Evolutionary conservation across 2,113 vertebrate species (phyloP), one percentile per base, ranked within the genome.

Genomic region (Psilopogon haemacephalus): DNA sequence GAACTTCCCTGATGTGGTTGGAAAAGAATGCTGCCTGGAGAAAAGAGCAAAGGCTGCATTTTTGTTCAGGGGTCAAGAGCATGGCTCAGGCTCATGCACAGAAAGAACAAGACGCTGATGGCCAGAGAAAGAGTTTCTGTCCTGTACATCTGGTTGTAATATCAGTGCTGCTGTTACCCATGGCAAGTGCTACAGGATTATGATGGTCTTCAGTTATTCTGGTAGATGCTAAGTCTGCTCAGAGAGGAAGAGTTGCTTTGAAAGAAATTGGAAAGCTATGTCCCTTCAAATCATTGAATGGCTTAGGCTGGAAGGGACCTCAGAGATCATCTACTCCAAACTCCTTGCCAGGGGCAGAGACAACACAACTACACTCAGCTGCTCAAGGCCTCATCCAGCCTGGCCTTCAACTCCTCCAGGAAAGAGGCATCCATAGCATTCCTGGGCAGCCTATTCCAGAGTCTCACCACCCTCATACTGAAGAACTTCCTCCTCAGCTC

Each of bases 1-100:
- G 88, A 93, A 91, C 84, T 74, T 95, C 91, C 88, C 83, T 96
- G 95, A 94, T 97, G 95, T 75, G 90, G 75, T 59, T 90, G 72
- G 74, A 65, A 88, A 77, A 86, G 72, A 93, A 89, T 38, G 68
- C 26, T 73, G 67, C 65, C 75, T 95, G 89, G 72, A 93, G 75
- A 90, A 93, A 93, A 84, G 44, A 77, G 48, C 64, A 32, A 37
- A n/a, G 42, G 70, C 56, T 1, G 24, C 40, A n/a, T 42, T 69
- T 83, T 95, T 88, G 84, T 93, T 79, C 56, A 35, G n/a, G 90
- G 90, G 92, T 87, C 92, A 92, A 82, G 52, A 79, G 56, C 71
- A 67, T 2, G 0, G 77, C 59, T 89, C 75, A 46, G 48, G 78
- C 48, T 69, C 18, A 56, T 10, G 35, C 58, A 75, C 27, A 64